A percentile compares a stretch with the other conserved stretches of the same genome.
These are phyloP conservation scores for Sylvia borin DNA, from an alignment of 2,797 vertebrate genomes.

Conservation along the genomic window DNA sequence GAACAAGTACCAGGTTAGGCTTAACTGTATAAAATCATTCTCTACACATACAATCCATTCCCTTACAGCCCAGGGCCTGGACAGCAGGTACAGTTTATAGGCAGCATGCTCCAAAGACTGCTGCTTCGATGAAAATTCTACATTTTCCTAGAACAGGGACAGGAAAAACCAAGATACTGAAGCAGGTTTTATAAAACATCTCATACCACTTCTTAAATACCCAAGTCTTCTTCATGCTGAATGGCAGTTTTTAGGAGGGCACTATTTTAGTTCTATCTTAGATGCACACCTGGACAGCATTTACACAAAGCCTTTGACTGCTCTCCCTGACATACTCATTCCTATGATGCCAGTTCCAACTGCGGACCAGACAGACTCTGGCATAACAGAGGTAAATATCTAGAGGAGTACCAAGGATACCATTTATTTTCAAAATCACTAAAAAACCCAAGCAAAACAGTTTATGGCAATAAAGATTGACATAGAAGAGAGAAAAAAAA, in stretches of 20 bases:
- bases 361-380: neutral
- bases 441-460: conserved; percentile 71
- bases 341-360: neutral
- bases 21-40: neutral
- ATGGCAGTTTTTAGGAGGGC: neutral
- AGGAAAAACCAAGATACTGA: neutral
- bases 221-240: neutral
- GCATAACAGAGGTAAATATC: neutral
- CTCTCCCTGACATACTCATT: neutral
- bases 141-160: neutral
- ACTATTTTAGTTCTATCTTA: neutral
- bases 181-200: neutral
- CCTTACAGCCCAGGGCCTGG: neutral
- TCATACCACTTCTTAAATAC: neutral
- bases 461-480: conserved; percentile 78
- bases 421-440: conserved; percentile 82
- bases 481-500: conserved; percentile 76
- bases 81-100: neutral
- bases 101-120: neutral
- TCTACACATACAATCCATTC: neutral
- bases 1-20: neutral
- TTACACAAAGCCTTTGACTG: neutral
- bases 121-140: neutral
- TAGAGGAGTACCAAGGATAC: conserved; percentile 67
- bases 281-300: neutral